These are phyloP conservation scores for Numenius arquata DNA, from an alignment of 2,113 vertebrate genomes.

Conservation along the genomic window DNA sequence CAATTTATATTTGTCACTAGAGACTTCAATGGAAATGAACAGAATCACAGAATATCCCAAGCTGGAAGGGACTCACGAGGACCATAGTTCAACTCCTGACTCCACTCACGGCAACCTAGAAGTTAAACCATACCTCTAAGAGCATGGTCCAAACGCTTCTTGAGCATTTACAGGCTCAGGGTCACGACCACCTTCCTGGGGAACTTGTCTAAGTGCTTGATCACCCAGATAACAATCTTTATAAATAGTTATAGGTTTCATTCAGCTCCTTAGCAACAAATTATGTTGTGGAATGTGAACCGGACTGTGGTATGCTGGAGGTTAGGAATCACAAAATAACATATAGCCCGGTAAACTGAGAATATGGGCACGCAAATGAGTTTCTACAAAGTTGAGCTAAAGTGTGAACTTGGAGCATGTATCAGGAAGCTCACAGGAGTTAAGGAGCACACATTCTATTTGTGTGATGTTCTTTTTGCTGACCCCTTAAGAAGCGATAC, in stretches of 20 bases:
- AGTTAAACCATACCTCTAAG: not conserved
- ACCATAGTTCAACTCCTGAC: not conserved
- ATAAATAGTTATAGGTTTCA: not conserved
- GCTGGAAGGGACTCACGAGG: not conserved
- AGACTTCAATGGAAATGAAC: not conserved
- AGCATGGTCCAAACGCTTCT: not conserved
- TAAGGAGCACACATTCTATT: not conserved
- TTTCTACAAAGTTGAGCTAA: not conserved
- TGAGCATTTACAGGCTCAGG: not conserved
- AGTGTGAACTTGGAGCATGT: fast-evolving
- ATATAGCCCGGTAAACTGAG: not conserved
- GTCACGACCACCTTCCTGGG: not conserved
- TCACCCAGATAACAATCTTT: not conserved
- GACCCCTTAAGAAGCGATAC: not conserved
- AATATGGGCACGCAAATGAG: not conserved
- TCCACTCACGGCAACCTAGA: not conserved
- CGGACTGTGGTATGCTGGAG: not conserved
- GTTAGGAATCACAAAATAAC: not conserved
- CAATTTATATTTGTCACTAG: not conserved
- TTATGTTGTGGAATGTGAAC: not conserved
- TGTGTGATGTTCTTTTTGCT: not conserved
- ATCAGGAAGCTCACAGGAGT: not conserved
- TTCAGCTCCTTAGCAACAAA: not conserved
- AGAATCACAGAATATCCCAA: not conserved
- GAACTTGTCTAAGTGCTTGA: not conserved